Evolutionary conservation across 2,888 invertebrate genomes (phyloP).

Genomic region (Caenorhabditis angaria): DNA sequence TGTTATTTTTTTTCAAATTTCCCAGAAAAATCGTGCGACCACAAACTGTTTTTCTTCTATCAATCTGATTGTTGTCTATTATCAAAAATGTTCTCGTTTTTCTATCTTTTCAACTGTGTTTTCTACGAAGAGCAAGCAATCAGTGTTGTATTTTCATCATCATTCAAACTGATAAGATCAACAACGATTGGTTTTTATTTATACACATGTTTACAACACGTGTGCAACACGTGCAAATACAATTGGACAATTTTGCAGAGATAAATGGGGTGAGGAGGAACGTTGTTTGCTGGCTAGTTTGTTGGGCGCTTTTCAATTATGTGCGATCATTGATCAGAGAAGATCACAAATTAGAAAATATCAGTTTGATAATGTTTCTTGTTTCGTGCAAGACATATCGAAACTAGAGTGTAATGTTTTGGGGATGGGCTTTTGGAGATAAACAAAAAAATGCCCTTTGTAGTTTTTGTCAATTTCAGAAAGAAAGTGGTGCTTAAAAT

Average conservation of each 20-base stretch:
- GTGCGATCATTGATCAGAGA: background rate
- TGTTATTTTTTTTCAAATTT: too few relatives aligned
- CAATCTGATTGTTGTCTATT: too few relatives aligned
- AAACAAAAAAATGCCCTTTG: too few relatives aligned
- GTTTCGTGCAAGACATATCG: too few relatives aligned
- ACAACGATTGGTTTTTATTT: too few relatives aligned
- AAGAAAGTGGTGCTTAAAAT: too few relatives aligned
- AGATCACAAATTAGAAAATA: background rate
- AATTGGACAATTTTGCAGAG: background rate
- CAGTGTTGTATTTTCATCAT: too few relatives aligned
- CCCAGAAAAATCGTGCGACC: too few relatives aligned
- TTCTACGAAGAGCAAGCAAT: background rate
- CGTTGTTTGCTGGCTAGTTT: background rate
- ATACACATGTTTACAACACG: background rate
- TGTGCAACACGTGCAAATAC: slow-evolving; percentile 1
- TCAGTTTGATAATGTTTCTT: background rate
- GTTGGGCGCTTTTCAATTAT: background rate
- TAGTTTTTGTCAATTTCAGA: too few relatives aligned
- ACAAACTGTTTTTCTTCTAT: too few relatives aligned
- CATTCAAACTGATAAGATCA: background rate
- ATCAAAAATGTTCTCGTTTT: background rate
- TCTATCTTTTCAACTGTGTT: background rate
- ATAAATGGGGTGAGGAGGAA: background rate
- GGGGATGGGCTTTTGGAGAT: too few relatives aligned
- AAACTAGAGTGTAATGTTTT: too few relatives aligned